Evolutionary conservation across 2,888 invertebrate species (phyloP).

Genomic region (Acrobasis consociella): DNA sequence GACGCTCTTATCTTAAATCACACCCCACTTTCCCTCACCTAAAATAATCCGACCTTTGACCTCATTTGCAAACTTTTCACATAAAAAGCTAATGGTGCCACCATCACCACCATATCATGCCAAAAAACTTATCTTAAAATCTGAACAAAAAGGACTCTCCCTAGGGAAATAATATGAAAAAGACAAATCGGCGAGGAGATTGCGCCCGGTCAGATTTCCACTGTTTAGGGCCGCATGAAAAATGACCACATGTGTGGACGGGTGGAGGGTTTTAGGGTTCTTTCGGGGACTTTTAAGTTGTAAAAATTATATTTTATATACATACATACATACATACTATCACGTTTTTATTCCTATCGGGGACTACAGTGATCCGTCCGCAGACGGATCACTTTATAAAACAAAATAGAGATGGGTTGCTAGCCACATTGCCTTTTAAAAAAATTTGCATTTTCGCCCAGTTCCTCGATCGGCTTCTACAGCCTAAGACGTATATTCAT

Average conservation of each 20-base stretch:
- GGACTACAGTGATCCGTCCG: too few relatives aligned
- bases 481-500: too few relatives aligned
- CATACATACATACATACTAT: too few relatives aligned
- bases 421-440: too few relatives aligned
- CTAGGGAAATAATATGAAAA: conserved; percentile 62
- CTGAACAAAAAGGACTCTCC: conserved; percentile 34
- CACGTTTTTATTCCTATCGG: too few relatives aligned
- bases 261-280: conserved; percentile 34
- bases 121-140: conserved; percentile 31
- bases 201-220: conserved; percentile 49
- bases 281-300: conserved; percentile 9
- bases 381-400: too few relatives aligned
- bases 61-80: conserved; percentile 5
- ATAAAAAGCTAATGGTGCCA: conserved; percentile 5
- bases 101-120: conserved; percentile 21
- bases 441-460: too few relatives aligned
- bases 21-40: not conserved
- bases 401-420: too few relatives aligned
- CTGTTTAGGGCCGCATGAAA: conserved; percentile 48
- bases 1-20: not conserved
- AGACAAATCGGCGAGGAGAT: conserved; percentile 54
- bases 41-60: not conserved
- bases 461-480: too few relatives aligned
- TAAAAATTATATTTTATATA: too few relatives aligned
- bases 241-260: conserved; percentile 40